A percentile compares a stretch with the other conserved stretches of the same genome.
Evolutionary conservation across 2,888 invertebrate genomes (phyloP).

Genomic region (Scaptodrosophila latifasciaeformis): DNA sequence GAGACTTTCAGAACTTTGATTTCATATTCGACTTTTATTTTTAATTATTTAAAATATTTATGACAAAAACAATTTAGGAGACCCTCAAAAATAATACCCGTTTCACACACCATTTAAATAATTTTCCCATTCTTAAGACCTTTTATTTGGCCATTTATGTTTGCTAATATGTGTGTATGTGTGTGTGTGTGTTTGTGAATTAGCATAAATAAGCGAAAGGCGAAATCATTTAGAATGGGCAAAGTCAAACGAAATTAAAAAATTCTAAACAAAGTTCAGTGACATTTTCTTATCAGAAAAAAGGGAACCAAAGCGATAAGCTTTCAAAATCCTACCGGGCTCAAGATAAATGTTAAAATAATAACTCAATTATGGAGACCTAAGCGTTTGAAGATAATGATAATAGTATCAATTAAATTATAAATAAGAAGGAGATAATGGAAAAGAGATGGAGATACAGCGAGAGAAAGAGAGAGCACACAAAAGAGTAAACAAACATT

Average conservation of each 20-base stretch:
- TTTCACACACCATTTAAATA: slow-evolving; percentile 43
- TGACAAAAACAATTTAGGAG: background rate
- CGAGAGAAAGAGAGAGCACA: slow-evolving; percentile 23
- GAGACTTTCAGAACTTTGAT: too few species aligned
- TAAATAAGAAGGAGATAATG: slow-evolving; percentile 11
- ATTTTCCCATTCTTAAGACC: slow-evolving; percentile 42
- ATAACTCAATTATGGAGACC: too few species aligned
- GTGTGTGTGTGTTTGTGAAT: slow-evolving; percentile 18
- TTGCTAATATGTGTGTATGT: too few species aligned
- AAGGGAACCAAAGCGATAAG: slow-evolving; percentile 12
- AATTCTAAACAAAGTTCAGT: slow-evolving; percentile 35
- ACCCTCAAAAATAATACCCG: background rate
- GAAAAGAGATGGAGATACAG: background rate
- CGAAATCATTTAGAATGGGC: background rate
- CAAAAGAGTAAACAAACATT: slow-evolving; percentile 63
- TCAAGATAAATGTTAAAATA: too few species aligned
- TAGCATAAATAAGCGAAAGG: slow-evolving; percentile 40
- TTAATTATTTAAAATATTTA: slow-evolving; percentile 10
- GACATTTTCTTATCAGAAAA: slow-evolving; percentile 48
- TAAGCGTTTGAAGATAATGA: slow-evolving; percentile 48
- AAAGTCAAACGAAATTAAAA: background rate
- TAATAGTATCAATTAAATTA: slow-evolving; percentile 66
- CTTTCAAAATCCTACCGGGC: background rate
- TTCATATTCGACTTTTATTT: too few species aligned
- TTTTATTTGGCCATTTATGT: background rate